Percentiles rank a stretch among this genome's conserved stretches.
These are phyloP conservation scores for Heteractis magnifica DNA, from an alignment of 92 coral and sea anemone genomes.

Conservation along the genomic window DNA sequence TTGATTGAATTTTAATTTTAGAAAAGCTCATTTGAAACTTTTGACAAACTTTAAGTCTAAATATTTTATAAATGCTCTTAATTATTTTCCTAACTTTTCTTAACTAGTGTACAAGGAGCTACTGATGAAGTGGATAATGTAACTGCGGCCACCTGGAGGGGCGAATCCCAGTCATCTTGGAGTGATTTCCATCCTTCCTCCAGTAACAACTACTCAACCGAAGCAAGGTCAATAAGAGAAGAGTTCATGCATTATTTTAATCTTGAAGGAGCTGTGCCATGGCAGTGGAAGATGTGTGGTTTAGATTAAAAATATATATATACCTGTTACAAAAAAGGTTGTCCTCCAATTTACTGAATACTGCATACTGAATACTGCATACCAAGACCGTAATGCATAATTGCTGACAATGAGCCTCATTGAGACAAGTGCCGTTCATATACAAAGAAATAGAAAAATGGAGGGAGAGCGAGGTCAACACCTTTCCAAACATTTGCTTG, in stretches of 20 bases:
- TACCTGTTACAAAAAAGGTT: no score
- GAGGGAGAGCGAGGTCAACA: no score
- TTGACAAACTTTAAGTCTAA: neutral
- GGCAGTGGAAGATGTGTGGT: constrained; percentile 36
- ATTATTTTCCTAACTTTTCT: neutral
- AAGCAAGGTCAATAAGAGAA: constrained; percentile 53
- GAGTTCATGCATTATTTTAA: constrained; percentile 46
- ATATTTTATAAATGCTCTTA: neutral
- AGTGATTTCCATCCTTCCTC: constrained; percentile 36
- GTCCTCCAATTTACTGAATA: no score
- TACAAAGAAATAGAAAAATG: no score
- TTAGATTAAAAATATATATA: neutral
- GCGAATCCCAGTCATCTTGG: constrained; percentile 32
- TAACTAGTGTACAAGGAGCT: neutral
- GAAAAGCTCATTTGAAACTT: no score
- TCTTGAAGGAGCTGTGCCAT: constrained; percentile 54
- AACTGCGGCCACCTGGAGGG: neutral
- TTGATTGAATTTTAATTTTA: neutral
- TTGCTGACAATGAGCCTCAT: no score
- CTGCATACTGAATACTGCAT: no score
- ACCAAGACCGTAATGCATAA: no score
- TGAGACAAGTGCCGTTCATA: no score
- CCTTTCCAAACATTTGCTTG: no score
- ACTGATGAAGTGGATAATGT: neutral
- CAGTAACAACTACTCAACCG: constrained; percentile 57